Base-by-base conservation (phyloP, 1,140 invertebrate genomes). In the Heliconius eleuchia region DNA sequence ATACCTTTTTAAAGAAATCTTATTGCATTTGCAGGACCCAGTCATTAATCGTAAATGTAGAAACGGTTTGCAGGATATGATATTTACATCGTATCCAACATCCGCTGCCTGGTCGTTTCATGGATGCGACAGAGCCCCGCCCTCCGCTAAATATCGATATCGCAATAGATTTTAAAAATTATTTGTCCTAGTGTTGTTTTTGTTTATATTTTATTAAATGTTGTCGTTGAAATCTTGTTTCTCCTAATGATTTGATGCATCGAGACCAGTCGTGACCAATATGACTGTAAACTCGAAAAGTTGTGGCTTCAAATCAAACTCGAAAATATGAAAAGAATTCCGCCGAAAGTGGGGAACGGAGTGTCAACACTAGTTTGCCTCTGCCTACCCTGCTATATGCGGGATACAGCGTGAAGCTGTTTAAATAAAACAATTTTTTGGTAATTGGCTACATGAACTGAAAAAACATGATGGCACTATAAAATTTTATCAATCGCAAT, bases 21-120 rank as follows among this genome's bases (percentile, higher is more conserved):
- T 30, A 0, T 66, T 66, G 9, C 23, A n/a, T 57, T 66, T 66
- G 23, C 60, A 66, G 60, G 60, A 74, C n/a, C 77, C 82, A 23
- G 75, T 72, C 27, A 78, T 76, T 72, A 74, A 81, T 34, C 78
- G 81, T 18, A 90, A 88, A 66, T 66, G 74, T 19, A 86, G 90
- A 72, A 94, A 94, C 78, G 92, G 92, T 7, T 81, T 94, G 66
- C 92, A 94, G 83, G 92, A 94, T 82, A 82, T 91, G 76, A 86
- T 88, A 42, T 93, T 83, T 57, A 89, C 92, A 1, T 85, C 91
- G 3, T 91, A 91, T 80, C 86, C 89, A 27, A 84, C 82, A 1
- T 89, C 91, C 9, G 82, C 91, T 13, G 89, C 91, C 19, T 94
- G 91, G 92, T 87, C 87, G 7, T 94, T 94, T 37, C 91, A 94